phyloP scores from a whole-genome alignment of 2,888 invertebrate genomes.

The Colletes collaris region DNA sequence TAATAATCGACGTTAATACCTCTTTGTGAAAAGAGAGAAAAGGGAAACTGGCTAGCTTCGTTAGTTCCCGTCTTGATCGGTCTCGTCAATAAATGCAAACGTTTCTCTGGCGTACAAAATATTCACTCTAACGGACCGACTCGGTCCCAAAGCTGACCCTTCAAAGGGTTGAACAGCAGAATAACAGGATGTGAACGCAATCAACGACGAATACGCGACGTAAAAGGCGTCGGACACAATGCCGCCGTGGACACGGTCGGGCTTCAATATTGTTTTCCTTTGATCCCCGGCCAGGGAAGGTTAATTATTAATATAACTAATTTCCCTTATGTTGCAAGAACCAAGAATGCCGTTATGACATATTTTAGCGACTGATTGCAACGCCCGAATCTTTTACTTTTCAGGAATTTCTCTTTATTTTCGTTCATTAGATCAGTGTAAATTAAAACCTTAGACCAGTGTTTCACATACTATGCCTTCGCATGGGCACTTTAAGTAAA shows the following conservation, averaged over 20 bases:
- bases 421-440: too few species aligned
- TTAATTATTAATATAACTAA: constrained; percentile 56
- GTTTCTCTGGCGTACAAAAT: constrained; percentile 39
- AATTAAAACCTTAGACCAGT: too few species aligned
- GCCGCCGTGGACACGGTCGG: constrained; percentile 36
- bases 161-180: constrained; percentile 59
- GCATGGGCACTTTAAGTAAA: too few species aligned
- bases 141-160: constrained; percentile 55
- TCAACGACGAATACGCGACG: constrained; percentile 54
- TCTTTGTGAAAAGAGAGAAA: background rate
- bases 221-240: constrained; percentile 53
- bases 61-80: constrained; percentile 29
- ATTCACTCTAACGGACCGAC: constrained; percentile 44
- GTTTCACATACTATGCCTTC: too few species aligned
- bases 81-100: constrained; percentile 41
- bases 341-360: background rate
- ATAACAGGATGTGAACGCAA: constrained; percentile 61
- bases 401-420: too few species aligned
- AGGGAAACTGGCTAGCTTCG: background rate
- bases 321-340: constrained; percentile 23
- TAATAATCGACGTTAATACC: constrained; percentile 14
- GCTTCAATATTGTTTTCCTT: constrained; percentile 48
- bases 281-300: constrained; percentile 30
- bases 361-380: background rate
- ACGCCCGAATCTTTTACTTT: background rate